Evolutionary conservation across 2,113 vertebrate genomes (phyloP).

Genomic region (Eulacestoma nigropectus): DNA sequence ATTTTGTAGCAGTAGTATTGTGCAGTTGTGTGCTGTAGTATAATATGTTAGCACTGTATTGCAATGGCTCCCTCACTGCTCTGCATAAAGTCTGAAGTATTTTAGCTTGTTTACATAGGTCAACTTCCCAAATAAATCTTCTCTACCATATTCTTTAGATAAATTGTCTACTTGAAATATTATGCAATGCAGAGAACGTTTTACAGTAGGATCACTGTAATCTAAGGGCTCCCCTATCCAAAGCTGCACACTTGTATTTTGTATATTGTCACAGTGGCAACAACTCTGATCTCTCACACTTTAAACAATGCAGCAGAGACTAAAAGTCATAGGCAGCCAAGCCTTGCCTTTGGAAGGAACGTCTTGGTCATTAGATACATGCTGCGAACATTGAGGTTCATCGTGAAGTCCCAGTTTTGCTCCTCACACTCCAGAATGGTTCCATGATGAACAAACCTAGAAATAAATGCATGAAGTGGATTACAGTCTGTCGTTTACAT

Average conservation of each 20-base stretch:
- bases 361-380: slow-evolving; percentile 94
- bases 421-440: slow-evolving; percentile 90
- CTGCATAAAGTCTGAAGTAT: neutral
- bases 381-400: slow-evolving; percentile 90
- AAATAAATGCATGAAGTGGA: neutral
- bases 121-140: neutral
- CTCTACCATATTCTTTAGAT: neutral
- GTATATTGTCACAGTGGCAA: neutral
- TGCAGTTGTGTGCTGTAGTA: neutral
- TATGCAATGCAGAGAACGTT: neutral
- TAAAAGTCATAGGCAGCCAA: neutral
- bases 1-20: neutral
- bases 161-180: neutral
- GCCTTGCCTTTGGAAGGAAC: slow-evolving; percentile 88
- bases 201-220: neutral
- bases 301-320: neutral
- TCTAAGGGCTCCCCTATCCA: neutral
- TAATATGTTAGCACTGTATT: neutral
- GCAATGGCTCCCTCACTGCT: neutral
- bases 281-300: neutral
- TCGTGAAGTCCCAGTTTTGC: slow-evolving; percentile 90
- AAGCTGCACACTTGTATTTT: neutral
- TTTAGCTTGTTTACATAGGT: neutral
- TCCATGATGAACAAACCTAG: slow-evolving; percentile 91
- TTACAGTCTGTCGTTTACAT: neutral